Conservation (phyloP, 2,113 vertebrate species). For the Paraplagusia blochii region DNA sequence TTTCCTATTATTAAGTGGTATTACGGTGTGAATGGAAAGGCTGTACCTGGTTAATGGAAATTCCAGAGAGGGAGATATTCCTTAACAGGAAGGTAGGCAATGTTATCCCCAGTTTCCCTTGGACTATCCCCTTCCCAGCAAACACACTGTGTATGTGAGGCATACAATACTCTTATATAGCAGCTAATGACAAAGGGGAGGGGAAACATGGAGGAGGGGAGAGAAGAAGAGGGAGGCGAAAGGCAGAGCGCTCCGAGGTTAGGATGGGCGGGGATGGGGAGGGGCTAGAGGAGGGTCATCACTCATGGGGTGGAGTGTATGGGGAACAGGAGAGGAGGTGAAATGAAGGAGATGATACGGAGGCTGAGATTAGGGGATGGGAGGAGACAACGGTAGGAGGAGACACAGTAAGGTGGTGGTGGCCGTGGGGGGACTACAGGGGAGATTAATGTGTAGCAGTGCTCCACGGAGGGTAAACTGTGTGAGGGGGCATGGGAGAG, state of each 20-base stretch:
- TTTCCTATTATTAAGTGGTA: conserved; percentile 7
- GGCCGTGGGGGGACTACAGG: background rate
- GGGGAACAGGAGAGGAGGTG: conserved; percentile 34
- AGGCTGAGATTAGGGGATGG: conserved; percentile 41
- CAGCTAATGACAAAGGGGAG: conserved; percentile 63
- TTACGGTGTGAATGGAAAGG: conserved; percentile 14
- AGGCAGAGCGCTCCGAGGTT: conserved; percentile 26
- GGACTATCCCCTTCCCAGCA: conserved; percentile 48
- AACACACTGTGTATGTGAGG: conserved; percentile 49
- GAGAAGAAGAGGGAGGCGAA: conserved; percentile 29
- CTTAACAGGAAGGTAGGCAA: conserved; percentile 46
- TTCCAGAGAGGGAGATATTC: conserved; percentile 48
- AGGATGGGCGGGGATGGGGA: conserved; percentile 40
- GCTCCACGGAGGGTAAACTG: conserved; percentile 28
- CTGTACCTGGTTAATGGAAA: conserved; percentile 58
- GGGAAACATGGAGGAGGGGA: conserved; percentile 64
- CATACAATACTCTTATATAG: conserved; percentile 68
- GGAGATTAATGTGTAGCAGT: conserved; percentile 40
- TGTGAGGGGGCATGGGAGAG: conserved; percentile 30
- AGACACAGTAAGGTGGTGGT: background rate
- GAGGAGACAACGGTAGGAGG: conserved; percentile 13
- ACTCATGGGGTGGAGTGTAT: conserved; percentile 38
- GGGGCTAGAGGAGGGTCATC: conserved; percentile 50
- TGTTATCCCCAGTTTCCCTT: conserved; percentile 50
- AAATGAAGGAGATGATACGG: conserved; percentile 44